Evolutionary conservation across 1,140 invertebrate species (phyloP).

Genomic region (Lordiphosa stackelbergi): DNA sequence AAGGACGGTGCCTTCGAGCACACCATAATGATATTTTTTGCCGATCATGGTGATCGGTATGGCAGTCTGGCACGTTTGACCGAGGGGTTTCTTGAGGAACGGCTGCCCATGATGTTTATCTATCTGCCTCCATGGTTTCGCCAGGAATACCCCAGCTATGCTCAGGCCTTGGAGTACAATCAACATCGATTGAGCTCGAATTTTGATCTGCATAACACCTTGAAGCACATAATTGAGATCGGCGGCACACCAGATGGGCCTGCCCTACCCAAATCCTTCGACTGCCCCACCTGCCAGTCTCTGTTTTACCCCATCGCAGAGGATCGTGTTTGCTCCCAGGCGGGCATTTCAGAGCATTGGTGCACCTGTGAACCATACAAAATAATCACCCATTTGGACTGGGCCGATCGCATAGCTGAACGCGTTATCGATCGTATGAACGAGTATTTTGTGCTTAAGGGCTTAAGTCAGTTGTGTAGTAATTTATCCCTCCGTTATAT

Average conservation of each 20-base stretch:
- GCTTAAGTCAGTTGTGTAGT: constrained; percentile 41
- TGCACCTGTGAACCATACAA: constrained; percentile 83
- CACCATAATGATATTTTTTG: constrained; percentile 88
- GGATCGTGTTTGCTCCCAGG: constrained; percentile 84
- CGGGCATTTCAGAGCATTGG: constrained; percentile 85
- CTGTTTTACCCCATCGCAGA: constrained; percentile 82
- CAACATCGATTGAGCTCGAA: constrained; percentile 86
- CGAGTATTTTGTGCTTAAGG: constrained; percentile 41
- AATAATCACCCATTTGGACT: constrained; percentile 71
- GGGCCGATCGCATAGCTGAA: constrained; percentile 69
- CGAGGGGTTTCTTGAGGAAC: constrained; percentile 90
- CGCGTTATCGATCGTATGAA: constrained; percentile 77
- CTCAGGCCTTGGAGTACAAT: constrained; percentile 84
- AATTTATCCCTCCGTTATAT: constrained; percentile 32
- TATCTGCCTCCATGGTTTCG: constrained; percentile 87
- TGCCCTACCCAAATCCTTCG: constrained; percentile 4
- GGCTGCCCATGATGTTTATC: constrained; percentile 90
- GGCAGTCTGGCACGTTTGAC: constrained; percentile 81
- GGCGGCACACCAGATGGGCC: constrained; percentile 7
- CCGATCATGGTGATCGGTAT: constrained; percentile 95
- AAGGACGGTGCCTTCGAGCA: constrained; percentile 81
- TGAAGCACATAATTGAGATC: constrained; percentile 77
- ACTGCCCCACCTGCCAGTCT: constrained; percentile 82
- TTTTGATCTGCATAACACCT: constrained; percentile 87
- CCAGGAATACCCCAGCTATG: constrained; percentile 81